phyloP scores from a whole-genome alignment of 2,888 invertebrate genomes.

The Neoitamus cyanurus region DNA sequence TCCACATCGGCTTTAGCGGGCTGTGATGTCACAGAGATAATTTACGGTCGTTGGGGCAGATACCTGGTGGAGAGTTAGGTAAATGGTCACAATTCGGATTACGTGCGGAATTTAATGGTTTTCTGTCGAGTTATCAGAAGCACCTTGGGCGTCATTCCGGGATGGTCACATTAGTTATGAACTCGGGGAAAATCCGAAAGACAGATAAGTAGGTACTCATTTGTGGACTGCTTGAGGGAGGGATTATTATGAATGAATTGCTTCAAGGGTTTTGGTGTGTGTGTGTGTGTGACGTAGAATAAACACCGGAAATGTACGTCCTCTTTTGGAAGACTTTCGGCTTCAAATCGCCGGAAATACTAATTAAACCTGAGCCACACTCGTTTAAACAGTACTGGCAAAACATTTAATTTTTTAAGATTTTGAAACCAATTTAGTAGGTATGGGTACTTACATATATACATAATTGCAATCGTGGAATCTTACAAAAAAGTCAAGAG shows the following conservation, averaged over 20 bases:
- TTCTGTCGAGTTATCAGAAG: constrained; percentile 14
- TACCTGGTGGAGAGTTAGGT: neutral
- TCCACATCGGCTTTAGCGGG: neutral
- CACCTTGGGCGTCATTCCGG: neutral
- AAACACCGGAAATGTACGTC: neutral
- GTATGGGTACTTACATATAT: too few species aligned
- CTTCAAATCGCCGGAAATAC: neutral
- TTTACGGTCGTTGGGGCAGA: neutral
- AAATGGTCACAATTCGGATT: neutral
- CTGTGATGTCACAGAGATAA: constrained; percentile 4
- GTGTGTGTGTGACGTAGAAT: neutral
- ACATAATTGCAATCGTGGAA: too few species aligned
- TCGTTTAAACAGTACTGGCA: too few species aligned
- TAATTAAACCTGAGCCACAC: too few species aligned
- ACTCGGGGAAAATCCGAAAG: neutral
- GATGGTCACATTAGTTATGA: neutral
- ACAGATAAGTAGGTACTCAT: neutral
- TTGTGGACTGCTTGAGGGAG: neutral
- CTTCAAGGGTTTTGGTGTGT: neutral
- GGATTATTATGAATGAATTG: neutral
- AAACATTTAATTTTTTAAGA: too few species aligned
- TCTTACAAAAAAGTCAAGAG: too few species aligned
- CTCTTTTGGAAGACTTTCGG: neutral
- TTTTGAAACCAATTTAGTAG: too few species aligned
- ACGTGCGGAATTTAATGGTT: neutral